Base-by-base conservation (phyloP, 2,888 invertebrate genomes). In the Horisme vitalbata region DNA sequence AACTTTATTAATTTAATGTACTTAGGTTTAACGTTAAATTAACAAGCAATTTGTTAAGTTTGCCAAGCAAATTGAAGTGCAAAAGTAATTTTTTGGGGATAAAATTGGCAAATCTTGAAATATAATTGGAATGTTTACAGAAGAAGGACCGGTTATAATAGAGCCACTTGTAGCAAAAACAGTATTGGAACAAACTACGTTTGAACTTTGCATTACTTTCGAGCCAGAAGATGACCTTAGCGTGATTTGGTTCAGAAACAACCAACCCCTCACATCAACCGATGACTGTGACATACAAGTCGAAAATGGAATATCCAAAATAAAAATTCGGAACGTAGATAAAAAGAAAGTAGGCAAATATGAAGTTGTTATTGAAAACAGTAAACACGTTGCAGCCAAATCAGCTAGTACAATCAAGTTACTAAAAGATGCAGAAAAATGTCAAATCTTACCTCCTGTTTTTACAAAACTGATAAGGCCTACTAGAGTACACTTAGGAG, bases 341-440 rank as follows among this genome's bases (percentile, higher is more conserved):
- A 94, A 93, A 73, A 94, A 94, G 68, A 94, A 95, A 71, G 92
- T 92, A 48, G 98, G 98, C 15, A 96, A 96, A 79, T 98, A 97
- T 79, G 97, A 97, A 90, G 93, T 97, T 8, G 90, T 94, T 14
- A 94, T 96, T n/a, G 91, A 93, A 64, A 96, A 49, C 18, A 35
- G 95, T 80, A 91, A 92, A 47, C 93, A 92, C 31, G 94, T 96
- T 7, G 94, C 95, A 69, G 95, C 94, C 1, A 93, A 95, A 67
- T 93, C 96, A 21, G 95, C 95, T 2, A 94, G 96, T 46, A 95
- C 96, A 0, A 93, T 98, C n/a, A 93, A 94, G 49, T 91, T 98
- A 9, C 91, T 91, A 23, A 92, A 93, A 71, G 81, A 90, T 11
- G 83, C 91, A 49, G 91, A 92, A 55, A 90, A 91, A 49, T 91